phyloP scores from a whole-genome alignment of 2,797 vertebrate species.

The Xiphophorus birchmanni region DNA sequence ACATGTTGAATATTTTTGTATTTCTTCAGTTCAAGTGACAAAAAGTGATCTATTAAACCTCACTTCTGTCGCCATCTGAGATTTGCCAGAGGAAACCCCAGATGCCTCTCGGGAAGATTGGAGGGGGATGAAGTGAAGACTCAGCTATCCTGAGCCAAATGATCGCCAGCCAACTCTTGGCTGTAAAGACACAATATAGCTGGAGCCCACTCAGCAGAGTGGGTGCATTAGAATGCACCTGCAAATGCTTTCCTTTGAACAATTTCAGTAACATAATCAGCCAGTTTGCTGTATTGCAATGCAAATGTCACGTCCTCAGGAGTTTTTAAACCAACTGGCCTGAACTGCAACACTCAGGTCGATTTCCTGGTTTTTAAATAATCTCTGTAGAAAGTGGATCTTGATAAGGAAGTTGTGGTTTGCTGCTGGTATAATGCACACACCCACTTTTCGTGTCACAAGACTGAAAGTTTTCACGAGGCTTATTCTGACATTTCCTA shows the following conservation, averaged over 20 bases:
- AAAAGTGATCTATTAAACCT: conserved; percentile 2
- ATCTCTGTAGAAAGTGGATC: conserved; percentile 18
- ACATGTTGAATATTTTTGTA: background rate
- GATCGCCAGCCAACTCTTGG: conserved; percentile 69
- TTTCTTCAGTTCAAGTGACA: background rate
- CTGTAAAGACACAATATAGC: conserved; percentile 70
- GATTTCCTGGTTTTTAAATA: conserved; percentile 42
- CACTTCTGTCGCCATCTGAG: conserved; percentile 18
- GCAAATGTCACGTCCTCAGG: conserved; percentile 15
- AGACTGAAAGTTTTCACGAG: conserved; percentile 46
- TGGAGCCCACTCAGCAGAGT: conserved; percentile 57
- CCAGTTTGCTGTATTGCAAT: background rate
- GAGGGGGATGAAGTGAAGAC: conserved; percentile 43
- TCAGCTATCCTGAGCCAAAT: conserved; percentile 64
- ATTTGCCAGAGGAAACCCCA: conserved; percentile 62
- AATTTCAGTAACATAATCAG: background rate
- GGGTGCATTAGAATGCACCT: conserved; percentile 42
- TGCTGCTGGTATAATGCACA: conserved; percentile 32
- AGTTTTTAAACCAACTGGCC: background rate
- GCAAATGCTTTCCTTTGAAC: conserved; percentile 8
- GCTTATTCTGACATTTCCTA: conserved; percentile 12
- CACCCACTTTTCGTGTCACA: conserved; percentile 58
- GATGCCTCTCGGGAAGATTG: conserved; percentile 30
- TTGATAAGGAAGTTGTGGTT: conserved; percentile 55
- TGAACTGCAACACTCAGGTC: background rate